These are phyloP conservation scores for Platycnemis pennipes DNA, from an alignment of 2,888 invertebrate species.

Conservation along the genomic window DNA sequence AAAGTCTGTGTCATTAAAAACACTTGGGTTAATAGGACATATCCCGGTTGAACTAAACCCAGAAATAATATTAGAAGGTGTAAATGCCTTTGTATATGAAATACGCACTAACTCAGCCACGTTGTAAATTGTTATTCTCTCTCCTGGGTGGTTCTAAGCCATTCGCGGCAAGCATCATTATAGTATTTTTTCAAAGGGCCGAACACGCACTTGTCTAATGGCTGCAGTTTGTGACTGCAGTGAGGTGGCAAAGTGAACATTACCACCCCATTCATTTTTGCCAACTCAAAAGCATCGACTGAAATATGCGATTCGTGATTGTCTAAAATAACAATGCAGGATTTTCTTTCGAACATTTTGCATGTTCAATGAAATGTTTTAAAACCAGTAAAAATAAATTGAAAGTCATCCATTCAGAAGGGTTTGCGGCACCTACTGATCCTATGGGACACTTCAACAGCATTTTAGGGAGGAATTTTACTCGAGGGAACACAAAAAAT, in stretches of 20 bases:
- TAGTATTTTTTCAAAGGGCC: slow-evolving; percentile 76
- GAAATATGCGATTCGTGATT: neutral
- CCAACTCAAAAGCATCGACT: neutral
- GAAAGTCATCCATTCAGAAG: slow-evolving; percentile 75
- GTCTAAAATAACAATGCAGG: neutral
- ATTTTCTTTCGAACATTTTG: neutral
- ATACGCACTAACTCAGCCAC: no score
- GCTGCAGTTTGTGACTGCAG: neutral
- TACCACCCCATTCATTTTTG: neutral
- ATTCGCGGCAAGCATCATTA: slow-evolving; percentile 74
- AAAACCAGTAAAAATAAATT: slow-evolving; percentile 69
- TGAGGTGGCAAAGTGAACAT: neutral
- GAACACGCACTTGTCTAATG: slow-evolving; percentile 73
- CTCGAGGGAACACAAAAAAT: slow-evolving; percentile 73
- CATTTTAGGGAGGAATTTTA: slow-evolving; percentile 71
- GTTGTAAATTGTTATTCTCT: no score
- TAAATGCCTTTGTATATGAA: no score
- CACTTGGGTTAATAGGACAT: neutral
- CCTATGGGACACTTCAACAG: slow-evolving; percentile 72
- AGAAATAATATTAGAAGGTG: no score
- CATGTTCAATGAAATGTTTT: no score
- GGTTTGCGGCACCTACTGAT: slow-evolving; percentile 72
- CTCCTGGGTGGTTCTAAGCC: slow-evolving; percentile 74
- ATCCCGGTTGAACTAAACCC: neutral
- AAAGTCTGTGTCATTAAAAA: no score